Conservation (phyloP, 2,113 vertebrate species). For the Salvelinus namaycush region DNA sequence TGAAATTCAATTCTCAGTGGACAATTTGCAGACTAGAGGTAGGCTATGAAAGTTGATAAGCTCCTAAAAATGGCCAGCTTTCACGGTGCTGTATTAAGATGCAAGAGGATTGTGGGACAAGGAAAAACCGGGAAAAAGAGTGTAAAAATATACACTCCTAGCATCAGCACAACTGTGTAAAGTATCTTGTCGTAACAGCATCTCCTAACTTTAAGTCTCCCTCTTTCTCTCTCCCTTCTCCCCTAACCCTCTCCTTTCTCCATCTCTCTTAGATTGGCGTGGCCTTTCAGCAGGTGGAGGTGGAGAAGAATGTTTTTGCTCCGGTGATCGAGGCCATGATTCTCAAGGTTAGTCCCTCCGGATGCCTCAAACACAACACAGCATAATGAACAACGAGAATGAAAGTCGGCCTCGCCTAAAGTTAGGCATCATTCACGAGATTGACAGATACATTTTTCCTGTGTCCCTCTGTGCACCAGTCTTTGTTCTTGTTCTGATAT, state of each 20-base stretch:
- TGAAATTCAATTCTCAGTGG: background rate
- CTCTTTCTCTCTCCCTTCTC: background rate
- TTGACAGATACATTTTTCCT: background rate
- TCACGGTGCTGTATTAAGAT: background rate
- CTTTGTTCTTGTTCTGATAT: too few relatives aligned
- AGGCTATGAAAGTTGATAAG: background rate
- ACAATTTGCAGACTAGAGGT: background rate
- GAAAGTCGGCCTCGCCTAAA: background rate
- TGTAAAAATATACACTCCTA: background rate
- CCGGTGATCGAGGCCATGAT: slow-evolving; percentile 95
- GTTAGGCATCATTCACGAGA: background rate
- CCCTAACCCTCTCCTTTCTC: background rate
- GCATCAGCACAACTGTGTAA: background rate
- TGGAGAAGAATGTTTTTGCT: slow-evolving; percentile 88
- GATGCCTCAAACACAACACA: background rate
- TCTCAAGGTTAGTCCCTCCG: slow-evolving; percentile 82
- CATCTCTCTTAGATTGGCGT: slow-evolving; percentile 85
- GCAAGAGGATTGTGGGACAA: background rate
- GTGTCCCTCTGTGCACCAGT: too few relatives aligned
- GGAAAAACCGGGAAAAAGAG: background rate
- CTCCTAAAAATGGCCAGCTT: background rate
- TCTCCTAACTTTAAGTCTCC: background rate
- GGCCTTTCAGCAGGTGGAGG: slow-evolving; percentile 85
- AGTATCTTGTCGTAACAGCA: background rate
- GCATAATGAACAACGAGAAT: too few relatives aligned